Evolutionary conservation across 2,888 invertebrate genomes (phyloP), one percentile per base, ranked within the genome.

Genomic region (Diaphora mendica): DNA sequence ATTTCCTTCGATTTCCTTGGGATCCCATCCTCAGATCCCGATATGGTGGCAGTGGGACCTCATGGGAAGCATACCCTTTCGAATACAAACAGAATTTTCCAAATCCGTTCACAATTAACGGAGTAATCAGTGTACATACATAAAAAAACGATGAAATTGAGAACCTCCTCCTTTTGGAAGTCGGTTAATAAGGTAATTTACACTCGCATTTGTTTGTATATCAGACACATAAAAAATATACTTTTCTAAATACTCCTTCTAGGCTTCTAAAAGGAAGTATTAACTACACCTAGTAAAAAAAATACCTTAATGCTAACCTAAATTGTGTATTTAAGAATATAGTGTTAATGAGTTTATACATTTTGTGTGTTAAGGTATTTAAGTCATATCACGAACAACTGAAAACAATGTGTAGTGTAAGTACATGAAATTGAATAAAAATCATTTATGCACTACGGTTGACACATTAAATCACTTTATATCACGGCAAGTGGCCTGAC

Each of bases 281-380:
- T n/a, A n/a, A n/a, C n/a, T n/a, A n/a, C n/a, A n/a, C n/a, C n/a
- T n/a, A n/a, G n/a, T n/a, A n/a, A n/a, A n/a, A n/a, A n/a, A n/a
- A n/a, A n/a, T n/a, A n/a, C n/a, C 62, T 26, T 72, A 82, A 71
- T 74, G 70, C 65, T 72, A 72, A 75, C 62, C 73, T 66, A 33
- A 74, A 76, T 71, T 74, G 35, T 7, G 8, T 3, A 35, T 35
- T 5, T 35, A 35, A 35, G 35, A 35, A 35, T 77, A 76, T 74
- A 74, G 75, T 64, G 33, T 72, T 78, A 81, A 78, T 81, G 70
- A 73, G 65, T 33, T 20, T 26, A 72, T 82, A 79, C 76, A 82
- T 82, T 81, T 64, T 73, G 69, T 39, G 70, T 59, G 65, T 59
- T 74, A 82, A 66, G 71, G 13, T 42, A 42, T 13, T 13, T 1